These are phyloP conservation scores for Dorcus parallelipipedus DNA, from an alignment of 2,888 invertebrate species.

Conservation along the genomic window DNA sequence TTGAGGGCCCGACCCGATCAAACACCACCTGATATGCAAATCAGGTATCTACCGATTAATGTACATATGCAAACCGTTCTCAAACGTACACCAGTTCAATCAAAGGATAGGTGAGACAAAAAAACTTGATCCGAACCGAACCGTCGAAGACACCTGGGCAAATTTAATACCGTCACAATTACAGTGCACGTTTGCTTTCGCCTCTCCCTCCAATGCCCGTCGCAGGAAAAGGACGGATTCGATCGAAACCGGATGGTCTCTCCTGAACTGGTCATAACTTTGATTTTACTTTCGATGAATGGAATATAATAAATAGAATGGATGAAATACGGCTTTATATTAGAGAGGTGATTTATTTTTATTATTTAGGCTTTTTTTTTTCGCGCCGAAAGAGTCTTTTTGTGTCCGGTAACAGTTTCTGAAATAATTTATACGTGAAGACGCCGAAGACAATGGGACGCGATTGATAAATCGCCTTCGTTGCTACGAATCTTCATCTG, in stretches of 20 bases:
- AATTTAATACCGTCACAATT: constrained; percentile 8
- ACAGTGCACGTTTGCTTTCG: neutral
- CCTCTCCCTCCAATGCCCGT: neutral
- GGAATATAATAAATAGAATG: neutral
- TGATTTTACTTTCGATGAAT: neutral
- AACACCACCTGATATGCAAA: neutral
- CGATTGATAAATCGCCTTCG: no score
- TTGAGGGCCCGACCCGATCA: neutral
- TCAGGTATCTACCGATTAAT: neutral
- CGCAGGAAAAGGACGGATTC: neutral
- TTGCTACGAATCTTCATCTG: no score
- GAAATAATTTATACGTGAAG: no score
- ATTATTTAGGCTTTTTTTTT: neutral
- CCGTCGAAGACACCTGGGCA: constrained; percentile 26
- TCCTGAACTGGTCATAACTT: neutral
- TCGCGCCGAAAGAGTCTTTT: no score
- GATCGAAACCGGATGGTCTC: neutral
- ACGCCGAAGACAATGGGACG: no score
- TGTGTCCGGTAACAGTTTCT: no score
- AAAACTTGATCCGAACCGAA: constrained; percentile 24
- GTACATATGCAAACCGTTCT: constrained; percentile 22
- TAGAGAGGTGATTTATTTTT: neutral
- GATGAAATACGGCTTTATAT: neutral
- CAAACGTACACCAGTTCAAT: constrained; percentile 21
- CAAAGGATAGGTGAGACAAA: constrained; percentile 23